These are phyloP conservation scores for Cephus pulcher DNA, from an alignment of 2,888 invertebrate genomes.

Conservation along the genomic window DNA sequence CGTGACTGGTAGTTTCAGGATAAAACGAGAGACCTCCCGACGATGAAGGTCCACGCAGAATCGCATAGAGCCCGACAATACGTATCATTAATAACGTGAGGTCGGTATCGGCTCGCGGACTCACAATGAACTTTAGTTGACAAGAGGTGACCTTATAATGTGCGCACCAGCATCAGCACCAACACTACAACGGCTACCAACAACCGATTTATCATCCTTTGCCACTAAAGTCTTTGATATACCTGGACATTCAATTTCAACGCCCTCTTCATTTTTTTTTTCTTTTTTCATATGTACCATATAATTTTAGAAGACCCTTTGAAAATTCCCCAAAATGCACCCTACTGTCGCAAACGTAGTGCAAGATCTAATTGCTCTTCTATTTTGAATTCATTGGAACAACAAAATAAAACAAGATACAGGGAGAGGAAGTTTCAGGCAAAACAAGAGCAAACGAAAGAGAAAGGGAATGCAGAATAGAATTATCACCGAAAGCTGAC, in stretches of 20 bases:
- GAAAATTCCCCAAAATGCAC: not conserved
- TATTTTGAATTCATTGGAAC: not conserved
- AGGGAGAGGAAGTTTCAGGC: not conserved
- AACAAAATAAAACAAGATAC: not conserved
- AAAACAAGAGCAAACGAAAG: not conserved
- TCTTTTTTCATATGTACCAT: too few species aligned
- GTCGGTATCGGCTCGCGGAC: slow-evolving; percentile 27
- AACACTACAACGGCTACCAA: not conserved
- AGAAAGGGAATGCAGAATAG: not conserved
- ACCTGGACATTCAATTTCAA: not conserved
- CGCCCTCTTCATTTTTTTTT: not conserved
- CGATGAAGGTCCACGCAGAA: not conserved
- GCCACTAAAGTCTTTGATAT: slow-evolving; percentile 16
- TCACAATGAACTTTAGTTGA: slow-evolving; percentile 34
- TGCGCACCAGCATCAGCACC: not conserved
- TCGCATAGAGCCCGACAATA: slow-evolving; percentile 25
- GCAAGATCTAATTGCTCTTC: not conserved
- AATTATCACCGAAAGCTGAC: not conserved
- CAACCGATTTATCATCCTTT: slow-evolving; percentile 34
- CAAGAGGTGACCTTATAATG: slow-evolving; percentile 28
- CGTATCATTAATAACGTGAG: slow-evolving; percentile 38
- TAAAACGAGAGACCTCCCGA: not conserved
- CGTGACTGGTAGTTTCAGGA: not conserved
- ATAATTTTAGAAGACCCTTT: not conserved
- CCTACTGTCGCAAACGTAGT: not conserved